Evolutionary conservation across 2,888 invertebrate genomes (phyloP), one percentile per base, ranked within the genome.

Genomic region (Theodoxus fluviatilis): DNA sequence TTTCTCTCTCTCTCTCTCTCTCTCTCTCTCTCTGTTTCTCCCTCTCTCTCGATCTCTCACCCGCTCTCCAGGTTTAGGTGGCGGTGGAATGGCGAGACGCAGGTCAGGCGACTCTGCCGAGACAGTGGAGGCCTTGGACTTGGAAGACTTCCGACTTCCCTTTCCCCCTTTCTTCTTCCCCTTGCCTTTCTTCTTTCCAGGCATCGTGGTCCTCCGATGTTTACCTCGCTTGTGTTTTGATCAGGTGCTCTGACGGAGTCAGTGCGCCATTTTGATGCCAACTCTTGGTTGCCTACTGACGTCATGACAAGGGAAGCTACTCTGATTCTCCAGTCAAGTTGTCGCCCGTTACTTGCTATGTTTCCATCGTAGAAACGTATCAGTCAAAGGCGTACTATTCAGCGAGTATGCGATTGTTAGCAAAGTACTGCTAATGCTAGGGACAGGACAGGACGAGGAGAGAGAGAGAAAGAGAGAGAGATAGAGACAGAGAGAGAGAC

Each of bases 31-130:
- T 1, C 12, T 1, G 28, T 31, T 31, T 61, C 12, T 0, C n/a
- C 18, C 22, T 31, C 33, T n/a, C 35, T n/a, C 15, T 4, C 2
- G 0, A 33, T 15, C 25, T 71, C 69, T 63, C 68, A 81, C 83
- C 75, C 76, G 78, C 71, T 83, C 83, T 37, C 81, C 80, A 52
- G 80, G 80, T 77, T 77, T 80, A 3, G 80, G 80, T n/a, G 81
- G 80, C 28, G 79, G 81, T 1, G 78, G 77, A 18, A 82, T 28
- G 71, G 72, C 40, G n/a, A 72, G 18, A 38, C 74, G 35, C 55
- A 72, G 31, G 49, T 73, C 22, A 15, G 72, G 25, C n/a, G n/a
- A n/a, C n/a, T n/a, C n/a, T n/a, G n/a, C n/a, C n/a, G n/a, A n/a
- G 64, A 74, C 47, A n/a, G 38, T 28, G 0, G 67, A 61, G 12